phyloP scores from a whole-genome alignment of 1,140 invertebrate species.

The Caerostris darwini region DNA sequence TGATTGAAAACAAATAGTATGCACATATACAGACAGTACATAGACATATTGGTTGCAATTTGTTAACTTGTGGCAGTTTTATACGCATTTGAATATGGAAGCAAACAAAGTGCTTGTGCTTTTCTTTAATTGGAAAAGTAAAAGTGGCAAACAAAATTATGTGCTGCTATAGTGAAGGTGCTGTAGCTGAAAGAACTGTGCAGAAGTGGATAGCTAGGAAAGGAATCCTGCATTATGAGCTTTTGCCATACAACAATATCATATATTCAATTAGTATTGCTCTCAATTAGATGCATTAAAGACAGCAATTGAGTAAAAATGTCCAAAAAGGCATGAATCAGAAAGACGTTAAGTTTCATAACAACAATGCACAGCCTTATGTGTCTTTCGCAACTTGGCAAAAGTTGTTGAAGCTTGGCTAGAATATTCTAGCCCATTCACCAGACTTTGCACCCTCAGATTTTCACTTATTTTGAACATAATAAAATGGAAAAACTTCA shows the following conservation, averaged over 20 bases:
- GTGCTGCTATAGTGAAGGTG: too few relatives aligned
- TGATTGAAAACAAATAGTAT: too few relatives aligned
- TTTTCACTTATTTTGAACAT: background rate
- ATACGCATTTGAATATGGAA: too few relatives aligned
- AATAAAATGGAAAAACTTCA: background rate
- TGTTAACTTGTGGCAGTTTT: too few relatives aligned
- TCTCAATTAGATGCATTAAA: constrained; percentile 56
- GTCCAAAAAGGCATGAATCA: background rate
- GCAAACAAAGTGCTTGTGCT: too few relatives aligned
- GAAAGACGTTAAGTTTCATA: constrained; percentile 39
- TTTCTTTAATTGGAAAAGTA: too few relatives aligned
- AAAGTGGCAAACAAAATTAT: too few relatives aligned
- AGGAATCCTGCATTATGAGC: constrained; percentile 46
- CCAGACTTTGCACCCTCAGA: background rate
- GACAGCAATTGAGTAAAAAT: constrained; percentile 38
- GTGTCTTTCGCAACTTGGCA: constrained; percentile 62
- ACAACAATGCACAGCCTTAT: constrained; percentile 80
- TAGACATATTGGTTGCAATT: too few relatives aligned
- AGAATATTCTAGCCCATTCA: constrained; percentile 82
- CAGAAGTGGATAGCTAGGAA: background rate
- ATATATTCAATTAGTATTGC: constrained; percentile 41
- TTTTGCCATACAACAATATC: constrained; percentile 60
- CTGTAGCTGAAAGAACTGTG: too few relatives aligned
- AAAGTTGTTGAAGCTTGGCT: constrained; percentile 80
- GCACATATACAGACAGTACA: too few relatives aligned